These are phyloP conservation scores for Sinopyrophorus schimmeli DNA, from an alignment of 2,888 invertebrate genomes.

Conservation along the genomic window DNA sequence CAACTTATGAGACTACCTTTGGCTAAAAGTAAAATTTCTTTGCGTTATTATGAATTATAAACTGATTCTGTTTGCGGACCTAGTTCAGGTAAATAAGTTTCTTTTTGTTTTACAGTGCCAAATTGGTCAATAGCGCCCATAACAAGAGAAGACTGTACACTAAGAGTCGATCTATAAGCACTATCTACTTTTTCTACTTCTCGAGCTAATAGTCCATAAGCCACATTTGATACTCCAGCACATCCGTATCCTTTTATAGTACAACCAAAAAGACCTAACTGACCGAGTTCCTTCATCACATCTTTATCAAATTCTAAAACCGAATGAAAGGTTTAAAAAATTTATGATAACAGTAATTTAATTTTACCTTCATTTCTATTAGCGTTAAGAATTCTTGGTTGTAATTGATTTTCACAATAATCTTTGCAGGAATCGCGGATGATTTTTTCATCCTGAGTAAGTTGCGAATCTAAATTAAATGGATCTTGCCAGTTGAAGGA, in stretches of 20 bases:
- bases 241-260: conserved; percentile 93
- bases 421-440: conserved; percentile 82
- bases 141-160: conserved; percentile 96
- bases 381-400: conserved; percentile 84
- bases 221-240: conserved; percentile 90
- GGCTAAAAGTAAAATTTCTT: conserved; percentile 59
- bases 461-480: conserved; percentile 79
- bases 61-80: no score
- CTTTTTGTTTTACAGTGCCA: conserved; percentile 88
- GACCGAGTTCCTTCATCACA: conserved; percentile 91
- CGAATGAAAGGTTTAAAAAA: no score
- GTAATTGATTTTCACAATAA: conserved; percentile 87
- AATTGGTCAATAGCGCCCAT: conserved; percentile 93
- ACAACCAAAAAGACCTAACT: conserved; percentile 88
- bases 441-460: conserved; percentile 90
- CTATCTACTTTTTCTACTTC: conserved; percentile 94
- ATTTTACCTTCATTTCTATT: conserved; percentile 81
- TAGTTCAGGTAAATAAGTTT: conserved; percentile 83
- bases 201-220: conserved; percentile 90
- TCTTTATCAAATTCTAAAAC: conserved; percentile 78
- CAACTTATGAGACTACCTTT: conserved; percentile 87
- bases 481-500: conserved; percentile 90
- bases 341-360: conserved; percentile 9
- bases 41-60: no score
- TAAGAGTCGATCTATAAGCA: conserved; percentile 92